Evolutionary conservation across 2,113 vertebrate species (phyloP).

Genomic region (Illadopsis cleaveri): DNA sequence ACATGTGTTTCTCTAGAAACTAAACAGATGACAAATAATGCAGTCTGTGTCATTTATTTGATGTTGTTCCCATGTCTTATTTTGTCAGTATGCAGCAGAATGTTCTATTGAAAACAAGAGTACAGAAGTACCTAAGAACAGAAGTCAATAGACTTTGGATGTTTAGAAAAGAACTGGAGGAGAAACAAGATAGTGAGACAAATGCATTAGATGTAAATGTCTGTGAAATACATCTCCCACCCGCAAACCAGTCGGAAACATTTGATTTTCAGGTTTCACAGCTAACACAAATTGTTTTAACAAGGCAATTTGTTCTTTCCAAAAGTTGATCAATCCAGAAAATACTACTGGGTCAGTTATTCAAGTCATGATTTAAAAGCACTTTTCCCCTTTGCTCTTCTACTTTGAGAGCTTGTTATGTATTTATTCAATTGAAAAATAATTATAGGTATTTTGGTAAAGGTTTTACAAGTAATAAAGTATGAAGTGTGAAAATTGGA

Average conservation of each 20-base stretch:
- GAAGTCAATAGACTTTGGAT: not conserved
- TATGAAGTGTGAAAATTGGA: not conserved
- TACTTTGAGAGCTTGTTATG: not conserved
- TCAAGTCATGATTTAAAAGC: not conserved
- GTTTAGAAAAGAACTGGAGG: not conserved
- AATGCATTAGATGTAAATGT: not conserved
- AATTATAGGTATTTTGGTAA: not conserved
- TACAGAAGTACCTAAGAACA: not conserved
- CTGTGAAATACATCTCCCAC: not conserved
- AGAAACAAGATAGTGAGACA: not conserved
- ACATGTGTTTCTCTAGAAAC: not conserved
- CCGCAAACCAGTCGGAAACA: not conserved
- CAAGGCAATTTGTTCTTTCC: not conserved
- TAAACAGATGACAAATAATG: not conserved
- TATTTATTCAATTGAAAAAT: not conserved
- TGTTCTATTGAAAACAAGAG: not conserved
- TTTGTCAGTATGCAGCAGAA: not conserved
- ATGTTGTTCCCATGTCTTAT: not conserved
- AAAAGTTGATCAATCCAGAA: not conserved
- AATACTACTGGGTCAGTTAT: not conserved
- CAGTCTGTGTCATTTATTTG: not conserved
- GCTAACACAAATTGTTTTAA: not conserved
- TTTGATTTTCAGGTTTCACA: not conserved
- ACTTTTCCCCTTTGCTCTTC: not conserved
- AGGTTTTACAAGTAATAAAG: not conserved